Conservation (phyloP, 2,888 invertebrate genomes). For the Pachymerium ferrugineum region DNA sequence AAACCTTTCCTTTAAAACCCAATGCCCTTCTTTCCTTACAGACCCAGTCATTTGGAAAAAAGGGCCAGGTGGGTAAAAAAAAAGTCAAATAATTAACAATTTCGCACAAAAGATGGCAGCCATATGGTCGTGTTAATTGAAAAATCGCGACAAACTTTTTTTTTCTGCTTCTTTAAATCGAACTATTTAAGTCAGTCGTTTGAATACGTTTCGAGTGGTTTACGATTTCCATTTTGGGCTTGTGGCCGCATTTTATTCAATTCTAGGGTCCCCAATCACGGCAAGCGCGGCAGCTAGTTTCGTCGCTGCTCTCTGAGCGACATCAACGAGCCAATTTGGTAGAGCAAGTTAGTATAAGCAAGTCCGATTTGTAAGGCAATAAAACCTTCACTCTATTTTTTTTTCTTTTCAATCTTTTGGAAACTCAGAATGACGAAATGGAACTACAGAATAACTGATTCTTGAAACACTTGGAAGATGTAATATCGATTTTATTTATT, state of each 20-base stretch:
- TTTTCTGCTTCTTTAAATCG: neutral
- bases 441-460: too few species aligned
- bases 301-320: neutral
- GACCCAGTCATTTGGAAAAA: neutral
- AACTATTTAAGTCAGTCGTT: neutral
- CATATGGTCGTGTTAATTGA: too few species aligned
- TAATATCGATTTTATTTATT: too few species aligned
- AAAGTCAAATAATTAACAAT: too few species aligned
- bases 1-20: neutral
- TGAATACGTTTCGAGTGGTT: neutral
- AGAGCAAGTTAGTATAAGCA: neutral
- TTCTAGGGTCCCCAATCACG: neutral
- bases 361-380: neutral
- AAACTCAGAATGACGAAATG: neutral
- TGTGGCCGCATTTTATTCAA: neutral
- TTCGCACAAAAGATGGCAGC: too few species aligned
- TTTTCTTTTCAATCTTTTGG: neutral
- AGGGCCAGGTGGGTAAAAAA: neutral
- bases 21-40: neutral
- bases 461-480: too few species aligned
- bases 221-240: neutral
- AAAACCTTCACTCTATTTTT: neutral
- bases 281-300: neutral
- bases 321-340: constrained; percentile 3
- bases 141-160: neutral